Evolutionary conservation across 1,140 invertebrate species (phyloP).

Genomic region (Bacillus rossius): DNA sequence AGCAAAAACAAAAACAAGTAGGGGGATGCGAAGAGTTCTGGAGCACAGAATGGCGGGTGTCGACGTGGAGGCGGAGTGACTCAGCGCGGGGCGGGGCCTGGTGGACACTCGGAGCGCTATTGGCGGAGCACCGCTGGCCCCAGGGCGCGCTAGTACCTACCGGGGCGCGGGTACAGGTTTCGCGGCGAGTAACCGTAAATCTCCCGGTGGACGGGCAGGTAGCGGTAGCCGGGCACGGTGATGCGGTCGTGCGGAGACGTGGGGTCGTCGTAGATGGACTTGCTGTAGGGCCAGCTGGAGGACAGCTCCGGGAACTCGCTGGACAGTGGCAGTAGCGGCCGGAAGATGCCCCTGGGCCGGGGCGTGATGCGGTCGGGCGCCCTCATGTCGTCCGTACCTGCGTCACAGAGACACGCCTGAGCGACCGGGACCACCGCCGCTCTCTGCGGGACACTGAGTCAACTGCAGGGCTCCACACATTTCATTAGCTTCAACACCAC

Average conservation of each 20-base stretch:
- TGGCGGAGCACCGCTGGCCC: no score
- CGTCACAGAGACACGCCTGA: no score
- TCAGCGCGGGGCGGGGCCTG: no score
- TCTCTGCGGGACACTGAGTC: neutral
- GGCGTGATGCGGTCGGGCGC: slow-evolving; percentile 58
- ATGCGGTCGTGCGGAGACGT: slow-evolving; percentile 71
- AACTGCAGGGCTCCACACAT: no score
- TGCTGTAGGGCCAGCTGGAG: slow-evolving; percentile 61
- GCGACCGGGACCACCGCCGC: neutral
- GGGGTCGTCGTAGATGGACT: slow-evolving; percentile 82
- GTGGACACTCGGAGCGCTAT: no score
- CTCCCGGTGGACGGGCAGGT: slow-evolving; percentile 79
- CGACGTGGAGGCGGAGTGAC: no score
- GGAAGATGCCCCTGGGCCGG: slow-evolving; percentile 63
- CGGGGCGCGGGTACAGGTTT: slow-evolving; percentile 77
- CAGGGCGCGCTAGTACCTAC: slow-evolving; percentile 65
- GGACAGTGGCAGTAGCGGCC: slow-evolving; percentile 42
- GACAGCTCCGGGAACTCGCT: slow-evolving; percentile 55
- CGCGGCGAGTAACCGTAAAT: slow-evolving; percentile 82
- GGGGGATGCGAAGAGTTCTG: no score
- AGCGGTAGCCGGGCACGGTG: slow-evolving; percentile 78
- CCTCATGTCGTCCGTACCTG: slow-evolving; percentile 84
- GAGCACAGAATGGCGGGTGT: no score
- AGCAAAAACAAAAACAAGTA: no score
- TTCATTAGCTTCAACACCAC: no score